Conservation (phyloP, 30 jellyfish, hydroid and myxozoan species). For the Aurelia coerulea region DNA sequence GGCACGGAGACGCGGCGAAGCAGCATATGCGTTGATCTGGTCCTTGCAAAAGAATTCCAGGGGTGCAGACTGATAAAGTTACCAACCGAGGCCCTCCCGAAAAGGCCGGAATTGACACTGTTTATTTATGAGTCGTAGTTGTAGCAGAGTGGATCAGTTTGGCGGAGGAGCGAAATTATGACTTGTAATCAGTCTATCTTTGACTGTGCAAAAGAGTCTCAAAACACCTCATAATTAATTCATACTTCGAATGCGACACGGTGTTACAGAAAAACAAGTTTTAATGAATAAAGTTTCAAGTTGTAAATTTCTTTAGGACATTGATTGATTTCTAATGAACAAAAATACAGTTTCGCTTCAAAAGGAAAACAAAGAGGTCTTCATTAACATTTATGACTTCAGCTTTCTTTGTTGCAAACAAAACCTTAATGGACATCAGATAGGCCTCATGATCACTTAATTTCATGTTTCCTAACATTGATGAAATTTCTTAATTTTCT, state of each 20-base stretch:
- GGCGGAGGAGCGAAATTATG: too few species aligned
- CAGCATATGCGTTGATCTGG: too few species aligned
- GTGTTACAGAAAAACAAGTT: constrained; percentile 12
- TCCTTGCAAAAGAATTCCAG: too few species aligned
- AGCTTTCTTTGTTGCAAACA: not conserved
- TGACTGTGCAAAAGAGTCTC: not conserved
- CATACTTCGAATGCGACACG: not conserved
- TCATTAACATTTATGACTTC: not conserved
- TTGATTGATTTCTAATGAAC: not conserved
- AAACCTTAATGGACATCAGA: constrained; percentile 11
- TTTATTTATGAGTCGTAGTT: too few species aligned
- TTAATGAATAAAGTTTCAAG: constrained; percentile 7
- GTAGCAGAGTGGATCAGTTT: too few species aligned
- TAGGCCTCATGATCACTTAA: constrained; percentile 25
- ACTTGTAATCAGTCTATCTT: not conserved
- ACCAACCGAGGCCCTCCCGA: too few species aligned
- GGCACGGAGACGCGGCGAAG: too few species aligned
- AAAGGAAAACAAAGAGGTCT: not conserved
- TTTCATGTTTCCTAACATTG: constrained; percentile 15
- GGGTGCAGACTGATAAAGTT: too few species aligned
- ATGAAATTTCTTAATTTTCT: not conserved
- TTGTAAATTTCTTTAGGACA: not conserved
- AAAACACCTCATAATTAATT: constrained; percentile 4
- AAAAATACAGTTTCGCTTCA: not conserved
- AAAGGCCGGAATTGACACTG: too few species aligned